phyloP scores from a whole-genome alignment of 2,888 invertebrate species.

The Hololepta plana region DNA sequence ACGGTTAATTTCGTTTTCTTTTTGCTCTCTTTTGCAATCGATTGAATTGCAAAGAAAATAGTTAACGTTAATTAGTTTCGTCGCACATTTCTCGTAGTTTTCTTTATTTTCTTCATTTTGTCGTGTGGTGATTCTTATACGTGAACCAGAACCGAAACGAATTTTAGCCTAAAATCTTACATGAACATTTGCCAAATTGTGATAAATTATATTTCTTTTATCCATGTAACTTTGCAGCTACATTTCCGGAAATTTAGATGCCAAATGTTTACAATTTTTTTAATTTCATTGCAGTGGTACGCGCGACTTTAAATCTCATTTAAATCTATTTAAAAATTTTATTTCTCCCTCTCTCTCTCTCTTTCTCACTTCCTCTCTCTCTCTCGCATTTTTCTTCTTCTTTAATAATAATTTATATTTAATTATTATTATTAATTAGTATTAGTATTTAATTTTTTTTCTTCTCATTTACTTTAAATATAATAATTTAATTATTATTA shows the following conservation, averaged over 20 bases:
- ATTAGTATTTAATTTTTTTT: not conserved
- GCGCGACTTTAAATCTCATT: slow-evolving; percentile 3
- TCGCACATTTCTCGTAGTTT: too few species aligned
- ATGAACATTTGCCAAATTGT: slow-evolving; percentile 27
- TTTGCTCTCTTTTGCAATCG: too few species aligned
- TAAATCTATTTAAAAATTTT: slow-evolving; percentile 6
- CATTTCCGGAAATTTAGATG: slow-evolving; percentile 30
- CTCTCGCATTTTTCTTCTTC: slow-evolving; percentile 7
- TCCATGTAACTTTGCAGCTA: slow-evolving; percentile 23
- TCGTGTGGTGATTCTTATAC: too few species aligned
- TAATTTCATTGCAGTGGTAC: slow-evolving; percentile 20
- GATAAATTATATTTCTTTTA: slow-evolving; percentile 26
- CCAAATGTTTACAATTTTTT: slow-evolving; percentile 21
- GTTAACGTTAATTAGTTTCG: too few species aligned
- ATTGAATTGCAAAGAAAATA: too few species aligned
- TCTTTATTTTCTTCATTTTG: too few species aligned
- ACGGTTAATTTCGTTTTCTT: too few species aligned
- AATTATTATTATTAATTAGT: slow-evolving; percentile 1
- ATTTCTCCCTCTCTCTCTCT: slow-evolving; percentile 6
- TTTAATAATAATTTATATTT: slow-evolving; percentile 5
- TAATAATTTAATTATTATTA: too few species aligned
- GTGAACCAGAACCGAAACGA: too few species aligned
- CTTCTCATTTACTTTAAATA: too few species aligned
- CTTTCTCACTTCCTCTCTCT: too few species aligned
- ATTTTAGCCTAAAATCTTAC: slow-evolving; percentile 27